Evolutionary conservation across 2,113 vertebrate genomes (phyloP), one percentile per base, ranked within the genome.

Genomic region (Bambusicola thoracicus): DNA sequence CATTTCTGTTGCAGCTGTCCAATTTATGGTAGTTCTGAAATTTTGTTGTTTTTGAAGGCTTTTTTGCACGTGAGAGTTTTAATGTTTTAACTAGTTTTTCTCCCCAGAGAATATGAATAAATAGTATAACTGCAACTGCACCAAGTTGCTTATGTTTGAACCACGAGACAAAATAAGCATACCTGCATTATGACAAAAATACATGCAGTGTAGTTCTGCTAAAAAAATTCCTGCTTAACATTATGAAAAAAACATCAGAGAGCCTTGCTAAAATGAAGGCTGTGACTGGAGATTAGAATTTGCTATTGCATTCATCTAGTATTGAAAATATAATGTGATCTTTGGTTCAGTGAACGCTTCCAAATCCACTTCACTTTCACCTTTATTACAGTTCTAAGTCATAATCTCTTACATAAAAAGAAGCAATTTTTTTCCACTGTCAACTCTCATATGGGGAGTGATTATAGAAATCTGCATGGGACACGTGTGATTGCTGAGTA

Each of bases 221-320:
- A 82, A 82, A 87, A 48, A 34, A 2, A 29, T 0, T 59, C 48
- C 20, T 40, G 8, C 41, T 44, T 85, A 51, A 53, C 69, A 63
- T 30, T 81, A 74, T 43, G n/a, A 11, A 14, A 85, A 49, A 24
- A 53, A 24, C 40, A 9, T 6, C 48, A 27, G 27, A 82, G 62
- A 86, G 48, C 56, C 3, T 1, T 72, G 68, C 46, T 85, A 65
- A 83, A 77, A 70, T 61, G 41, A 67, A 85, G 58, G 21, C 38
- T 59, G n/a, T 69, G 62, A 67, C n/a, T 85, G 70, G 56, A 84
- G 61, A 82, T 70, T 80, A 68, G 66, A 77, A 90, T 94, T 94
- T 93, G n/a, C 53, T 83, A 3, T 53, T 91, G 40, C 46, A 66
- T 87, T 92, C 13, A 70, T 83, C 49, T 77, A 74, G 13, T 17